Percentiles rank a stretch among this genome's conserved stretches.
Evolutionary conservation across 2,888 invertebrate genomes (phyloP).

Genomic region (Xanthia icteritia): DNA sequence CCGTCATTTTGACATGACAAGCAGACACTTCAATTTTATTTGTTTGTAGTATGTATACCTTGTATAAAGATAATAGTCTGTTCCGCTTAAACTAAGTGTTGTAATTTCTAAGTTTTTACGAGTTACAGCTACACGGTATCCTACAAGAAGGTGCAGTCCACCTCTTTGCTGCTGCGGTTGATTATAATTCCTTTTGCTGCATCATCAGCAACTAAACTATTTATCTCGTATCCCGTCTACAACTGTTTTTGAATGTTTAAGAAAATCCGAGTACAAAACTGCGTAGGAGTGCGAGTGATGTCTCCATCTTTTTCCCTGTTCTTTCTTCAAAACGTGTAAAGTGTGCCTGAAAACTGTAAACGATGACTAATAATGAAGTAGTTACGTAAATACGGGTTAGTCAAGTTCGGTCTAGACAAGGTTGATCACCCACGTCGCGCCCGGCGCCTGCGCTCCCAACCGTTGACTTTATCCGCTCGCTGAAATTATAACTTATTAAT

Average conservation of each 20-base stretch:
- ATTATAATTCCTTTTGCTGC: no score
- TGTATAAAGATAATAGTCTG: neutral
- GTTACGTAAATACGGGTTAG: slow-evolving; percentile 69
- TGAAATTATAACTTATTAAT: slow-evolving; percentile 59
- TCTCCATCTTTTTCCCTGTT: slow-evolving; percentile 14
- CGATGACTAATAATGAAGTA: slow-evolving; percentile 56
- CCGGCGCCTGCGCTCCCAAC: slow-evolving; percentile 64
- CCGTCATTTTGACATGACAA: no score
- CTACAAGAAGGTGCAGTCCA: neutral
- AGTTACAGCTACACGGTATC: neutral
- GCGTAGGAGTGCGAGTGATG: neutral
- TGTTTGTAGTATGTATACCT: no score
- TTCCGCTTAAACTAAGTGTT: neutral
- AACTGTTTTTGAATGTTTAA: neutral
- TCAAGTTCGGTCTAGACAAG: slow-evolving; percentile 75
- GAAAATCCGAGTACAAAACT: neutral
- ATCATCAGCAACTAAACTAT: neutral
- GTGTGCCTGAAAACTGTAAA: slow-evolving; percentile 47
- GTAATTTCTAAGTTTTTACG: neutral
- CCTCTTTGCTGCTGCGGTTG: neutral
- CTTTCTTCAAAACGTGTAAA: slow-evolving; percentile 17
- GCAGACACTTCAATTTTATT: no score
- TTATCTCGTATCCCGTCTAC: neutral
- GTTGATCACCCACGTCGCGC: slow-evolving; percentile 70
- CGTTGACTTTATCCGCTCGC: slow-evolving; percentile 48